phyloP scores from a whole-genome alignment of 2,888 invertebrate genomes.

The Lasioglossum oenotherae region DNA sequence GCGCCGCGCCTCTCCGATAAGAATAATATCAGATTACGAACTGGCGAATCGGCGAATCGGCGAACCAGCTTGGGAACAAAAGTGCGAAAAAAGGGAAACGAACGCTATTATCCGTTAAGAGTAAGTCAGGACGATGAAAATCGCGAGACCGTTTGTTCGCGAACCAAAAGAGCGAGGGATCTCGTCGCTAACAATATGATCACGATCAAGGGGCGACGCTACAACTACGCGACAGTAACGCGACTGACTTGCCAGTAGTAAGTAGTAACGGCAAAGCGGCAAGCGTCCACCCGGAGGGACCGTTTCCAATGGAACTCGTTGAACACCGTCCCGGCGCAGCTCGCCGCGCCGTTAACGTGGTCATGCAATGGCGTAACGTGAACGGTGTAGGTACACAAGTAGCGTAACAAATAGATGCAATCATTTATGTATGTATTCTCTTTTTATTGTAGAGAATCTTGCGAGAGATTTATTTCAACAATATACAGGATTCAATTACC shows the following conservation, averaged over 20 bases:
- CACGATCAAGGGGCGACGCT: conserved; percentile 49
- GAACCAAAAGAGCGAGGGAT: conserved; percentile 55
- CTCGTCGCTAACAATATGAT: conserved; percentile 18
- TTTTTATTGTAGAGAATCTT: too few species aligned
- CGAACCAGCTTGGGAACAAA: too few species aligned
- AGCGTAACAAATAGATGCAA: neutral
- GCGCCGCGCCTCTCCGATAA: too few species aligned
- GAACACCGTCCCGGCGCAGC: conserved; percentile 17
- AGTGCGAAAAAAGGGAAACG: too few species aligned
- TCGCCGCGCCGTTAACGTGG: neutral
- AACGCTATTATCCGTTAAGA: too few species aligned
- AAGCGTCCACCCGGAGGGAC: conserved; percentile 21
- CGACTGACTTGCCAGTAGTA: conserved; percentile 47
- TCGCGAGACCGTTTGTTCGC: conserved; percentile 42
- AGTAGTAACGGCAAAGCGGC: conserved; percentile 22
- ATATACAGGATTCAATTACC: too few species aligned
- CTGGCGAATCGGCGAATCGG: too few species aligned
- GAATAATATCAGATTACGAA: too few species aligned
- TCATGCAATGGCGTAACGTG: conserved; percentile 11
- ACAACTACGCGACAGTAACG: conserved; percentile 49
- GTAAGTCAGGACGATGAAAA: too few species aligned
- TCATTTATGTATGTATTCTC: too few species aligned
- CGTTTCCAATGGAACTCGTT: conserved; percentile 32
- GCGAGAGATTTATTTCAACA: too few species aligned
- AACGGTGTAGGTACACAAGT: neutral